Base-by-base conservation (phyloP, 2,888 invertebrate genomes). In the Conistra vaccinii region DNA sequence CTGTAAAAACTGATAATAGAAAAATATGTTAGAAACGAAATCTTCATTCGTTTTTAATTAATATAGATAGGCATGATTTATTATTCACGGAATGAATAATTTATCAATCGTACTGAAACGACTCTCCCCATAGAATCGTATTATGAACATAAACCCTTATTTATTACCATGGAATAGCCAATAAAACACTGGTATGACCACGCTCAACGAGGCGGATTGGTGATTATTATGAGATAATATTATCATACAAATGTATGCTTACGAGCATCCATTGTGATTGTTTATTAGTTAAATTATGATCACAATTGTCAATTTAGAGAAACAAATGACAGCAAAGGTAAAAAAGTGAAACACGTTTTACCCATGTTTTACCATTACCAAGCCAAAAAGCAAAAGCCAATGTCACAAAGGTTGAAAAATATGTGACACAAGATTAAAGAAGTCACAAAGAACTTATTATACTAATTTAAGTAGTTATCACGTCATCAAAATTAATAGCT, bases 191-290 rank as follows among this genome's bases (percentile, higher is more conserved):
- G 29, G 6, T 53, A 63, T 51, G 12, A 42, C 23, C 20, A 10
- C 17, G 17, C 35, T 60, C 14, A 3, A 58, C 35, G 7, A 29
- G 29, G 39, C 3, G 6, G 1, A 77, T 63, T 29, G 14, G 51
- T 69, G 29, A 70, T 76, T 48, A 48, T 51, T 26, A 2, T 32
- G n/a, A 5, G 4, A 58, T 42, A 2, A 26, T 51, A 58, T 63
- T 74, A 23, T 58, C 29, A 48, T 29, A 57, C 58, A 65, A 74
- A 74, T 63, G 14, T 74, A 26, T 39, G 45, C 14, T 48, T 48
- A 48, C 9, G 26, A 73, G 3, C 2, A 20, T 3, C 6, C 10
- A 58, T n/a, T 42, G n/a, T 60, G 14, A 10, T 65, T 42, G 17
- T 39, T 68, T 39, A 26, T 23, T 48, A 29, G 5, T 5, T 7